Conservation (phyloP, 2,113 vertebrate genomes). For the Fulmarus glacialis region DNA sequence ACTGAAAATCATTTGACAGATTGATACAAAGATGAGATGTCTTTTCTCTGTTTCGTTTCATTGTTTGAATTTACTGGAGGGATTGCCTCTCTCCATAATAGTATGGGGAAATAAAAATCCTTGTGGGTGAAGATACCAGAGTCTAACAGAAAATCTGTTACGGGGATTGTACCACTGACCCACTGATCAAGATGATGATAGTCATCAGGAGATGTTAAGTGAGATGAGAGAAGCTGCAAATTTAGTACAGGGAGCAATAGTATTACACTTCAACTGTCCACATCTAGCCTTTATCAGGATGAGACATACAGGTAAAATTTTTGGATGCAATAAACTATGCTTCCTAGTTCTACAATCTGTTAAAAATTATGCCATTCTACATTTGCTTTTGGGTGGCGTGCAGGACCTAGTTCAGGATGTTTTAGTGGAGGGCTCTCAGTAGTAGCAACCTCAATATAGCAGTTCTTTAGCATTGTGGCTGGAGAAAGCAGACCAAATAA, state of each 20-base stretch:
- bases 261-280: neutral
- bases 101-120: neutral
- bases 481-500: neutral
- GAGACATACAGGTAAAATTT: neutral
- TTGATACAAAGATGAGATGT: neutral
- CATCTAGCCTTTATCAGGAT: neutral
- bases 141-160: neutral
- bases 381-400: neutral
- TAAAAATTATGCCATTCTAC: neutral
- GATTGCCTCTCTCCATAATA: neutral
- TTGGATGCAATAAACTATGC: neutral
- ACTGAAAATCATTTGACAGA: neutral
- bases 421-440: neutral
- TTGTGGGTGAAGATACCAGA: neutral
- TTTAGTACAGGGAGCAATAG: neutral
- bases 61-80: conserved; percentile 78
- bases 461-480: neutral
- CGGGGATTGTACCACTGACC: neutral
- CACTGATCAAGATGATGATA: neutral
- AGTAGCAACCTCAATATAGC: neutral
- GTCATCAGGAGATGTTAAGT: neutral
- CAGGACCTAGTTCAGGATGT: neutral
- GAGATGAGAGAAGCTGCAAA: neutral
- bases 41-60: neutral
- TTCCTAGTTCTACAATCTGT: neutral